phyloP scores from a whole-genome alignment of 2,888 invertebrate species.

The Platycheirus albimanus region DNA sequence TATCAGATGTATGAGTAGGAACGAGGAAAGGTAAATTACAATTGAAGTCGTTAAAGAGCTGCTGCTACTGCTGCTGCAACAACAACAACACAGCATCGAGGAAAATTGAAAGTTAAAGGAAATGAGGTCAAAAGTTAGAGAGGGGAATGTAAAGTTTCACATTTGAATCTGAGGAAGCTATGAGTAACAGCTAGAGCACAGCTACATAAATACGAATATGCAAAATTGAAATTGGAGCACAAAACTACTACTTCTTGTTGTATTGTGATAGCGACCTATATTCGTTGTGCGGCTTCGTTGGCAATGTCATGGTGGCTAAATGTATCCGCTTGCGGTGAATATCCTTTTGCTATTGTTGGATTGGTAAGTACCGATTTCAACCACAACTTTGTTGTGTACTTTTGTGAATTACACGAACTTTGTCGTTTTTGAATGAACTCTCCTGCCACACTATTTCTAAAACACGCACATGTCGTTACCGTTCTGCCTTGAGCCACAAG shows the following conservation, averaged over 20 bases:
- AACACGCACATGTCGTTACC: background rate
- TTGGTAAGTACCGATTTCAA: slow-evolving; percentile 12
- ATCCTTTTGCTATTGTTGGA: slow-evolving; percentile 35
- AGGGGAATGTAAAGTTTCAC: slow-evolving; percentile 41
- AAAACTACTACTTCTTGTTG: slow-evolving; percentile 57
- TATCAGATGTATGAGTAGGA: no score
- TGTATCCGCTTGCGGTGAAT: slow-evolving; percentile 55
- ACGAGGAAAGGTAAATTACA: background rate
- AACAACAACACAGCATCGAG: background rate
- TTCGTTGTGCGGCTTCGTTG: slow-evolving; percentile 68
- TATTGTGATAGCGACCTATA: slow-evolving; percentile 58
- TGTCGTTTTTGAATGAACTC: slow-evolving; percentile 1
- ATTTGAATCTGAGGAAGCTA: slow-evolving; percentile 48
- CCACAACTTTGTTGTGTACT: slow-evolving; percentile 19
- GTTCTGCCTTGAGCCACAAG: background rate
- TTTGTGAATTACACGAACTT: slow-evolving; percentile 26
- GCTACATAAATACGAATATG: background rate
- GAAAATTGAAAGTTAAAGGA: slow-evolving; percentile 2
- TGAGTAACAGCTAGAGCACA: no score
- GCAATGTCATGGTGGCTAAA: slow-evolving; percentile 67
- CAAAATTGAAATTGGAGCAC: slow-evolving; percentile 21
- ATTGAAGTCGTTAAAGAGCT: slow-evolving; percentile 40
- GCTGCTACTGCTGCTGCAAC: slow-evolving; percentile 17
- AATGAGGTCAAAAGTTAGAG: slow-evolving; percentile 62
- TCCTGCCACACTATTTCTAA: background rate